Evolutionary conservation across 2,797 vertebrate genomes (phyloP).

Genomic region (Lagocephalus sceleratus): DNA sequence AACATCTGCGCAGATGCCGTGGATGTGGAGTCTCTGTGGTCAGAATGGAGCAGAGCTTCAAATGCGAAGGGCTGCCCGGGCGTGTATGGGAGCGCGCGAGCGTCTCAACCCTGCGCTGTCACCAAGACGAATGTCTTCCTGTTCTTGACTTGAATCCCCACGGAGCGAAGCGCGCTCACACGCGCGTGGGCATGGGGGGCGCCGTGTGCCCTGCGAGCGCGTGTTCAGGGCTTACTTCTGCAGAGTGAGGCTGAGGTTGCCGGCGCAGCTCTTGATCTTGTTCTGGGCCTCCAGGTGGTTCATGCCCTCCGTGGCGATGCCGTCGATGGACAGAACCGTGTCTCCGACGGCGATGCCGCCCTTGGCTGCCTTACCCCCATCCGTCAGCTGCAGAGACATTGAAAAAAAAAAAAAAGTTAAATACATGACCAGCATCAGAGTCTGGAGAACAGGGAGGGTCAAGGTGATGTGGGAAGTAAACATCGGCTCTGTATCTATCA

Average conservation of each 20-base stretch:
- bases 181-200: neutral
- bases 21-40: slow-evolving; percentile 15
- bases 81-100: slow-evolving; percentile 9
- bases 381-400: slow-evolving; percentile 80
- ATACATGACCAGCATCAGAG: slow-evolving; percentile 16
- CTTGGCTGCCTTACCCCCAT: slow-evolving; percentile 87
- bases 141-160: slow-evolving; percentile 31
- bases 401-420: neutral
- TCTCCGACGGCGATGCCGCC: slow-evolving; percentile 88
- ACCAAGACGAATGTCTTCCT: slow-evolving; percentile 25
- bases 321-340: slow-evolving; percentile 90
- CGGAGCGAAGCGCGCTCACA: neutral
- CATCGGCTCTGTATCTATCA: slow-evolving; percentile 26
- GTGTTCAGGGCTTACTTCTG: slow-evolving; percentile 80
- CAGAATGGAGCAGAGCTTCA: slow-evolving; percentile 9
- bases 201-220: no score
- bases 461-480: slow-evolving; percentile 17
- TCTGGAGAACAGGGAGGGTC: slow-evolving; percentile 5
- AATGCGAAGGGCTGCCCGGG: slow-evolving; percentile 21
- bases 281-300: slow-evolving; percentile 98
- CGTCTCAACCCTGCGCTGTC: slow-evolving; percentile 12
- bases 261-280: slow-evolving; percentile 93
- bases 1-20: slow-evolving; percentile 51
- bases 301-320: slow-evolving; percentile 89
- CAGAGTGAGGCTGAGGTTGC: slow-evolving; percentile 88